Base-by-base conservation (phyloP, 2,113 vertebrate species). In the Sander vitreus region DNA sequence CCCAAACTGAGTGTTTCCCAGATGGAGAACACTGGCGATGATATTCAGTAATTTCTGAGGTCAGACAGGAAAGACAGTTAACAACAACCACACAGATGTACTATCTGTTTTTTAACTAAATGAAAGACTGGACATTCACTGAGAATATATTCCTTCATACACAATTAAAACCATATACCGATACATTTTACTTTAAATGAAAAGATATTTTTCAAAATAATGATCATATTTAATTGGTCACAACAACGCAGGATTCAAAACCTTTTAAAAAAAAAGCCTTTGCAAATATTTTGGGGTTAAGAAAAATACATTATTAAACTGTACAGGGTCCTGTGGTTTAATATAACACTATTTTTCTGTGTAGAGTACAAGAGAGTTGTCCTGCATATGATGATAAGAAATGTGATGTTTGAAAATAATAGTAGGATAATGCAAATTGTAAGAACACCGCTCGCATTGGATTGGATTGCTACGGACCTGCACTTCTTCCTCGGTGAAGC, bases 1-100 rank as follows among this genome's bases (percentile, higher is more conserved):
- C 33, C 96, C 96, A 91, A 98, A 99, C 87, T 98, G 97, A 83
- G 95, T 96, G 23, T 99, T 99, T 36, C 98, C 98, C 92, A 99
- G 90, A 73, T 99, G 98, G 70, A 99, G 93, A 79, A 99, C 96
- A 0, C 98, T 96, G 48, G 96, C 97, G 30, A 99, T 96, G 2
- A 99, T 93, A 63, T 97, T 97, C 90, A 99, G 93, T 89, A 99
- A 88, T 76, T 97, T 96, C 98, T 99, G 88, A 59, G n/a, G 78
- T 18, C 12, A 45, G 65, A 85, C 21, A 58, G n/a, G 30, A 73
- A 59, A 55, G 63, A 76, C 43, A 65, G 65, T 66, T 50, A 54
- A 76, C 4, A 74, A 73, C 62, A 74, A 50, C 51, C 59, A 62
- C 45, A 57, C 0, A 73, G 57, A 76, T 43, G 14, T 65, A 30